A percentile compares a stretch with the other conserved stretches of the same genome.
phyloP scores from a whole-genome alignment of 2,113 vertebrate species.

The Nannospalax galili region DNA sequence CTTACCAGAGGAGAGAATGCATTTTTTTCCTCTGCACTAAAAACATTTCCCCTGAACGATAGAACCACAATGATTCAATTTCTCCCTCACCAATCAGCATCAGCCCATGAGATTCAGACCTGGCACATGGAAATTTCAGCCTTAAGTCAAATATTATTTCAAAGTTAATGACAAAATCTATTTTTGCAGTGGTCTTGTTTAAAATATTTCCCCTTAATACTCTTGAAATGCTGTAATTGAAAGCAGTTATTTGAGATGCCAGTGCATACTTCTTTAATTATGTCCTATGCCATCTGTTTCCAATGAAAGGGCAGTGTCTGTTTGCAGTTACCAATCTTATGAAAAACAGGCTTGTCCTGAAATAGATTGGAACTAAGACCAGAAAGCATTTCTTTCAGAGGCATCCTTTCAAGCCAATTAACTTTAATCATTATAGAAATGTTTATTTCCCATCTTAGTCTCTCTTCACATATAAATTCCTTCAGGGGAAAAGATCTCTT shows the following conservation, averaged over 20 bases:
- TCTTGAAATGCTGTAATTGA: conserved; percentile 86
- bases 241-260: conserved; percentile 84
- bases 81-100: conserved; percentile 65
- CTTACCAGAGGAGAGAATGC: conserved; percentile 42
- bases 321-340: conserved; percentile 86
- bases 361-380: conserved; percentile 82
- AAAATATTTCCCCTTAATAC: conserved; percentile 87
- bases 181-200: conserved; percentile 88
- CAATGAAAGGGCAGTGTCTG: conserved; percentile 85
- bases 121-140: conserved; percentile 83
- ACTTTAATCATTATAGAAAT: conserved; percentile 86
- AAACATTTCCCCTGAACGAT: not conserved
- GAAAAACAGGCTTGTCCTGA: conserved; percentile 87
- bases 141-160: conserved; percentile 86
- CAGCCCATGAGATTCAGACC: conserved; percentile 68
- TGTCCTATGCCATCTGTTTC: conserved; percentile 84
- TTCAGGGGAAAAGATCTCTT: conserved; percentile 82
- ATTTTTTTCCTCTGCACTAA: conserved; percentile 46
- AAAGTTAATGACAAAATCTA: conserved; percentile 88
- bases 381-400: conserved; percentile 86
- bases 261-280: conserved; percentile 87
- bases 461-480: conserved; percentile 84
- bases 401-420: conserved; percentile 86
- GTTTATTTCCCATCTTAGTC: conserved; percentile 79
- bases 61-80: conserved; percentile 58